Base-by-base conservation (phyloP, 2,797 vertebrate genomes). In the Yasuhikotakia modesta region DNA sequence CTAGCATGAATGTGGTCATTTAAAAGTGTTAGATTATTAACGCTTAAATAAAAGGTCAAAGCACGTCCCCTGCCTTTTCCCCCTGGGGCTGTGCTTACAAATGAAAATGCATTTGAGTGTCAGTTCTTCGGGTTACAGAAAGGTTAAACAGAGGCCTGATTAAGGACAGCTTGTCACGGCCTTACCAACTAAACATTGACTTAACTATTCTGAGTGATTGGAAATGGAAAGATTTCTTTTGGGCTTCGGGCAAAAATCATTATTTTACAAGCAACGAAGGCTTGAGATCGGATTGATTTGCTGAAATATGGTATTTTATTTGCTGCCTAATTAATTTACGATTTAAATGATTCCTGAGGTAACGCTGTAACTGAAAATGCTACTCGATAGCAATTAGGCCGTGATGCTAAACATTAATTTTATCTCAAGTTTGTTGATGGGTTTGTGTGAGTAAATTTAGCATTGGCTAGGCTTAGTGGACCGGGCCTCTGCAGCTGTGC, bases 1-100 rank as follows among this genome's bases (percentile, higher is more conserved):
- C 55, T 5, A 77, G 55, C 75, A 61, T 50, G 53, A 61, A 77
- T 27, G 14, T 5, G 24, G n/a, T 48, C 21, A 4, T 75, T 76
- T 67, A 67, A n/a, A 14, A 68, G 55, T 2, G 46, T 77, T 69
- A 63, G 55, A 77, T 76, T 76, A 69, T 46, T 77, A 77, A 77
- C 30, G 21, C 45, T 77, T 63, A 70, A 77, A 70, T 63, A 61
- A 77, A 77, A 77, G 75, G 75, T 70, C 75, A 77, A 70, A 70
- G 66, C 75, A 52, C 11, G 1, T 77, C 30, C 3, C 61, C 27
- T 63, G 16, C 27, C 30, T 69, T 70, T 61, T 52, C 11, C 7
- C 66, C 75, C 57, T 2, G 4, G 60, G 35, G 66, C 60, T 22
- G 60, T 46, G 6, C 72, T 64, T 73, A 46, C 66, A 63, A 69